Base-by-base conservation (phyloP, 2,113 vertebrate genomes). In the Zosterops lateralis region DNA sequence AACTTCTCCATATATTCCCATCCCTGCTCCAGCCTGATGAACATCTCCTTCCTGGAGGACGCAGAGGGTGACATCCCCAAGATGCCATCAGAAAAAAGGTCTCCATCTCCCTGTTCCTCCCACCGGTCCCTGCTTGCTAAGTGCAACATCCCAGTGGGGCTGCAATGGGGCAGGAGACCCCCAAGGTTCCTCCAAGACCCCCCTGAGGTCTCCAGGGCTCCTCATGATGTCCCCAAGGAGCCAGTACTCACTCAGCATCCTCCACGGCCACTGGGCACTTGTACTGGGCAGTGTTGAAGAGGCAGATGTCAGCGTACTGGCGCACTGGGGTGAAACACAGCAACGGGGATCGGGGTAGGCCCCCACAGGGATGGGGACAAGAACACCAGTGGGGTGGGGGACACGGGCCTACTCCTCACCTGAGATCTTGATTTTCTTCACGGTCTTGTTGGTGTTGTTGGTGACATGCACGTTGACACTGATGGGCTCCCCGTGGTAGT, bases 211-310 rank as follows among this genome's bases (percentile, higher is more conserved):
- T 62, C 51, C 7, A 2, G 26, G 4, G 4, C 17, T 71, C 61
- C 38, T 50, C 28, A 3, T 3, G 1, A 40, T 24, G 56, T 57
- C 42, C 57, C 56, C 34, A 1, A 21, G 61, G 48, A 67, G 14
- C 10, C 7, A 3, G 8, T 22, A 98, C 98, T 97, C 98, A 99
- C 99, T 99, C 99, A 0, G 99, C 98, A 45, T 99, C 99, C 79
- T 99, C 98, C 90, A 98, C 97, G 6, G 99, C 99, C 36, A 99
- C 99, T 0, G 99, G 99, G 60, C 99, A 99, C 95, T 99, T 99
- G 97, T 99, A 99, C 97, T 99, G 99, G 17, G 99, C 99, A 0
- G 99, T 99, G 98, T 99, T 99, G 98, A 99, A 99, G 62, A 99
- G 98, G 96, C 99, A 99, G 96, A 99, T 99, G 94, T 99, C 99